A percentile compares a stretch with the other conserved stretches of the same genome.
Conservation (phyloP, 2,797 vertebrate genomes). For the Cryptoblepharus egeriae region DNA sequence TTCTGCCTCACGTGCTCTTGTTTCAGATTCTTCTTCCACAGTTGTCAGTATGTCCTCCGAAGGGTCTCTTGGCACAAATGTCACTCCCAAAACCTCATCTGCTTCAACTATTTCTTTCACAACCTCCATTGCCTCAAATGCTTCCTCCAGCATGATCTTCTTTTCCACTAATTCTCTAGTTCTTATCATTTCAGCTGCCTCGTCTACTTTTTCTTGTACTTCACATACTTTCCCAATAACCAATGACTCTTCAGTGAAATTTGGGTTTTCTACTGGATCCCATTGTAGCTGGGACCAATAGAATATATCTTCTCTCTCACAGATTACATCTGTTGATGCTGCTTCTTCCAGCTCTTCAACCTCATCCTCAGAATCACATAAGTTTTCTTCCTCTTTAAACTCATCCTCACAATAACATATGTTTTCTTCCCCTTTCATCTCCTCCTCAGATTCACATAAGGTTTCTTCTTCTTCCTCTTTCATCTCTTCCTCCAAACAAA, state of each 20-base stretch:
- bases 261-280: rapidly evolving
- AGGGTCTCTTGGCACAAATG: rapidly evolving
- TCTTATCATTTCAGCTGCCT: background rate
- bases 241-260: background rate
- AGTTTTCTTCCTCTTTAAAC: background rate
- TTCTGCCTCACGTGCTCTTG: background rate
- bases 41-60: background rate
- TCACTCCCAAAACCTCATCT: background rate
- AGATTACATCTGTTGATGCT: rapidly evolving
- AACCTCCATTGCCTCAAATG: background rate
- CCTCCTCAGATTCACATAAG: no score
- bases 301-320: background rate
- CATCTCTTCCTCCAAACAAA: background rate
- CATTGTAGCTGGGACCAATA: rapidly evolving
- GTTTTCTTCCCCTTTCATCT: background rate
- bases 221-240: rapidly evolving
- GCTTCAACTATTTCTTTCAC: background rate
- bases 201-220: background rate
- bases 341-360: background rate
- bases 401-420: background rate
- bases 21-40: rapidly evolving
- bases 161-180: background rate
- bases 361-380: no score
- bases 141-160: rapidly evolving
- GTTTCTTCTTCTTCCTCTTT: no score